Percentiles rank a stretch among this genome's conserved stretches.
Conservation (phyloP, 2,113 vertebrate genomes). For the Bubalus kerabau region DNA sequence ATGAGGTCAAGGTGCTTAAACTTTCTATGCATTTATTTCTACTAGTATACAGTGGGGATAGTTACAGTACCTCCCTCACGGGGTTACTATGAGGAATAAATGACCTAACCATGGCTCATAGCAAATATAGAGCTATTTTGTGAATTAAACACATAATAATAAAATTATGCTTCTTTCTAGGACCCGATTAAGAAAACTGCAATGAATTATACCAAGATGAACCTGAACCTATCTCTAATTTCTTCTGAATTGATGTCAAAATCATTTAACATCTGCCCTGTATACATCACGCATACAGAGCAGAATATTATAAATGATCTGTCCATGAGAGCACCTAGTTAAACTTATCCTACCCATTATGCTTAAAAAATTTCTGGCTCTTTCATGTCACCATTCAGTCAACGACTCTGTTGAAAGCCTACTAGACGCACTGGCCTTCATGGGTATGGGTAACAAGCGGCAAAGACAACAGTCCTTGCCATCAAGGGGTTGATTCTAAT, state of each 20-base stretch:
- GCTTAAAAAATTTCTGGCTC: not conserved
- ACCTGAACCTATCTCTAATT: not conserved
- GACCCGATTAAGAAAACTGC: not conserved
- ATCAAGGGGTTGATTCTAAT: too few relatives aligned
- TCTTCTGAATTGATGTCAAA: not conserved
- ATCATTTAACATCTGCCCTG: not conserved
- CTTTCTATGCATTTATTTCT: not conserved
- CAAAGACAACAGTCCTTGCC: not conserved
- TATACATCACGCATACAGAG: not conserved
- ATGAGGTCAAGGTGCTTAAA: rapidly evolving
- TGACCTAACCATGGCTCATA: not conserved
- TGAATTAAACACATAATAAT: not conserved
- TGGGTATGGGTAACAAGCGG: not conserved
- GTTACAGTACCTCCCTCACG: rapidly evolving
- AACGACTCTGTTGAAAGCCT: not conserved
- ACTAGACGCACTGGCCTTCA: not conserved
- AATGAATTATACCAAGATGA: not conserved
- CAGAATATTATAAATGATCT: not conserved
- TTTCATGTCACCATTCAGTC: not conserved
- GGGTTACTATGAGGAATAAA: too few relatives aligned
- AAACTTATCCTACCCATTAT: not conserved
- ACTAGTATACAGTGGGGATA: rapidly evolving
- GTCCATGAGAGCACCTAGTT: not conserved
- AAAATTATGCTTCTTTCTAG: not conserved
- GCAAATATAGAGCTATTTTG: not conserved